Percentiles rank a stretch among this genome's conserved stretches.
Evolutionary conservation across 1,140 invertebrate genomes (phyloP).

Genomic region (Gryon sp.): DNA sequence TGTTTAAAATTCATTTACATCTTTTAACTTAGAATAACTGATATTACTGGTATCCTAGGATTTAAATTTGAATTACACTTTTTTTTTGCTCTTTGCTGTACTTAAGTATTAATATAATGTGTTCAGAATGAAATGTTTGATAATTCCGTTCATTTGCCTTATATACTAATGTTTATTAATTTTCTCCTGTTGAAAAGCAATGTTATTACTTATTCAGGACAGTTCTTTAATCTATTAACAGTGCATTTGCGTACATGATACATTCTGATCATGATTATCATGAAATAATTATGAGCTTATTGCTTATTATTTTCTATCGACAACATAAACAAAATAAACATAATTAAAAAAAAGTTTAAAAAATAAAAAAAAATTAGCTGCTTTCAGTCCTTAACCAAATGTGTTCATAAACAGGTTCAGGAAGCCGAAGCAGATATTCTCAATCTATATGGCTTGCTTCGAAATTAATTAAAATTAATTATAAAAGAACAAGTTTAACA

Average conservation of each 20-base stretch:
- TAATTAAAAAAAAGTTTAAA: conserved; percentile 6
- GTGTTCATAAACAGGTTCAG: conserved; percentile 75
- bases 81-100: too few species aligned
- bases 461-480: conserved; percentile 33
- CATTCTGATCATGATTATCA: conserved; percentile 70
- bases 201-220: not conserved
- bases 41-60: too few species aligned
- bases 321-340: too few species aligned
- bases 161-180: too few species aligned
- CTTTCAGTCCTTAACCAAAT: conserved; percentile 58
- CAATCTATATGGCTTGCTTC: conserved; percentile 76
- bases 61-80: too few species aligned
- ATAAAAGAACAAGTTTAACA: conserved; percentile 22
- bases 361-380: conserved; percentile 52
- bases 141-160: too few species aligned
- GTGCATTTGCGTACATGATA: not conserved
- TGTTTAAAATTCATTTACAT: too few species aligned
- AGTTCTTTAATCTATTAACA: not conserved
- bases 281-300: conserved; percentile 30
- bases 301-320: too few species aligned
- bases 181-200: too few species aligned
- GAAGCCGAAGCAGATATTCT: conserved; percentile 74
- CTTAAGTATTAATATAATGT: too few species aligned
- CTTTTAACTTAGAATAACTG: too few species aligned
- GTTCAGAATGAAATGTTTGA: conserved; percentile 61